Evolutionary conservation across 2,888 invertebrate species (phyloP), one percentile per base, ranked within the genome.

Genomic region (Nematopogon swammerdamellus): DNA sequence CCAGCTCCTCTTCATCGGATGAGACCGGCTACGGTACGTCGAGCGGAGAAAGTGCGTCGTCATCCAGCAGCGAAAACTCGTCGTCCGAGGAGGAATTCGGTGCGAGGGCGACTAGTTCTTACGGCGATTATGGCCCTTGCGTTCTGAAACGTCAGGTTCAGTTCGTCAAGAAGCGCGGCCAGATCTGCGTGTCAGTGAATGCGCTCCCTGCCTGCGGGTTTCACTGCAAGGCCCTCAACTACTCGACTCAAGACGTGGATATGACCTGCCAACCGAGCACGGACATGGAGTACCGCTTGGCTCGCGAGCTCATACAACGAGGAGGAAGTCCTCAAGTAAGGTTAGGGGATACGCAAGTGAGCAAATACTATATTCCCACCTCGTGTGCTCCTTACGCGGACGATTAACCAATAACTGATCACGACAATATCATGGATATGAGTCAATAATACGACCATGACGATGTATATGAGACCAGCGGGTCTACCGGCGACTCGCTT

Each of bases 161-260:
- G 56, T 83, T 74, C 58, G 70, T 77, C 45, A 73, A 82, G 56
- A 70, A 72, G 53, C 69, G 74, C 45, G 74, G 72, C 1, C 68
- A 84, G 57, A 80, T 84, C 51, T 89, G 88, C 66, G 87, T 89
- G 64, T 82, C 85, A 4, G 68, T 76, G 10, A 70, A 68, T 14
- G 79, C 82, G 1, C 56, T 86, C 19, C 77, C 83, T 1, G 63
- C 73, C 2, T 89, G 89, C 67, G 70, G 72, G 51, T 61, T 67
- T 0, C 67, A 70, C 14, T 85, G 85, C 67, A 65, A 62, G 36
- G 63, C 73, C 4, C 60, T 60, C 3, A 64, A 66, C 1, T 73
- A 67, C 54, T 66, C 72, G 52, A 59, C 68, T n/a, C 82, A 82
- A 60, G 65, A 67, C 1, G 67, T 63, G 5, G 67, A 72, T 55